Evolutionary conservation across 2,797 vertebrate genomes (phyloP), one percentile per base, ranked within the genome.

Genomic region (Enteromius fasciolatus): DNA sequence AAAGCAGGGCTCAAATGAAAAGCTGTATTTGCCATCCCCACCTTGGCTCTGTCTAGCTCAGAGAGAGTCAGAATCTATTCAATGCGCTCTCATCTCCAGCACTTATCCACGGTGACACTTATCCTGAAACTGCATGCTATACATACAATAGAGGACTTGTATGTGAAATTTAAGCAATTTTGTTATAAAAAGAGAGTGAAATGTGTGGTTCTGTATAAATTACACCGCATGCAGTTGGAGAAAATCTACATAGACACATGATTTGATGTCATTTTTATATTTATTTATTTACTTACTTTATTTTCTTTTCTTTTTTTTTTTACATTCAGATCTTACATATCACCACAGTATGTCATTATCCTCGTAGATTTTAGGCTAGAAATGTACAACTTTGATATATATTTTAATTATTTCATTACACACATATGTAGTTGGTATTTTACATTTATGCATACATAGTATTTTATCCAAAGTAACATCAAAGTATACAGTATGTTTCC

Each of bases 1-100:
- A 89, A 89, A 89, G 86, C 46, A 61, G 57, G 76, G 68, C 82
- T 85, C 76, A 83, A 77, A 76, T 76, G 68, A 83, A 88, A 86
- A 84, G 83, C 84, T 78, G 75, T 78, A 46, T 84, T 86, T 73
- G 67, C 81, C 48, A 69, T 85, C 86, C 77, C 48, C 83, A 86
- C 86, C 83, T 85, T 78, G 20, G 67, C 57, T 73, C 81, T 66
- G 50, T 57, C 64, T 76, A 69, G 63, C 52, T 69, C 70, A 52
- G n/a, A 50, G 36, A 69, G 44, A 70, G 74, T 64, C 76, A 46
- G 33, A 70, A 76, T 52, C n/a, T 31, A 57, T 77, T 77, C 46
- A 70, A 76, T 81, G 52, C 25, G 8, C 41, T 63, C 69, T 41
- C 52, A 82, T 61, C 57, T 79, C 2, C 72, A 76, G 54, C 81